Evolutionary conservation across 2,888 invertebrate genomes (phyloP).

Genomic region (Hydrotaea cyrtoneurina): DNA sequence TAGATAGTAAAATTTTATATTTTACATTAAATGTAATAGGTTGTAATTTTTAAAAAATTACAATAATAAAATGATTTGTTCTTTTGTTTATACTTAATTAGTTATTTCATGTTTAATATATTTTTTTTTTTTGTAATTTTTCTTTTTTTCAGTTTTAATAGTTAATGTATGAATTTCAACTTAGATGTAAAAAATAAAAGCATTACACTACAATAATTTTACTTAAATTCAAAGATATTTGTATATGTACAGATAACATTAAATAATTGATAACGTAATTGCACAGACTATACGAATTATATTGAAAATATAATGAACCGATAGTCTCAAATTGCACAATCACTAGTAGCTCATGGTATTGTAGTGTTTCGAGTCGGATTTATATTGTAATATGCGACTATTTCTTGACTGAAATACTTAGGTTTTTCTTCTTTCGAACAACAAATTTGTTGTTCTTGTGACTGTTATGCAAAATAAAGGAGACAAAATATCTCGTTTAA

Average conservation of each 20-base stretch:
- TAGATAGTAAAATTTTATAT: constrained; percentile 59
- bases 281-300: background rate
- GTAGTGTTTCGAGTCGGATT: too few relatives aligned
- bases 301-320: too few relatives aligned
- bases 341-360: too few relatives aligned
- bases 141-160: too few relatives aligned
- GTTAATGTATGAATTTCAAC: background rate
- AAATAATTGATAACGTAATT: background rate
- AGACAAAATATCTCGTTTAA: too few relatives aligned
- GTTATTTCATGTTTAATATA: constrained; percentile 23
- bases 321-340: too few relatives aligned
- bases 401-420: too few relatives aligned
- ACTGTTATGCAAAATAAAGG: too few relatives aligned
- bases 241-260: background rate
- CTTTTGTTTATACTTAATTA: constrained; percentile 28
- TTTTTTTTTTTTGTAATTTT: background rate
- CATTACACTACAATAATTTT: background rate
- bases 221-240: background rate
- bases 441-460: too few relatives aligned
- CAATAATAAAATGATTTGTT: constrained; percentile 50
- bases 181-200: constrained; percentile 26
- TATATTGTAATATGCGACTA: too few relatives aligned
- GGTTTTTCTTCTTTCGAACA: too few relatives aligned
- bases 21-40: constrained; percentile 60
- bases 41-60: constrained; percentile 63